A percentile compares a stretch with the other conserved stretches of the same genome.
These are phyloP conservation scores for Nycteola revayana DNA, from an alignment of 2,888 invertebrate genomes.

Conservation along the genomic window DNA sequence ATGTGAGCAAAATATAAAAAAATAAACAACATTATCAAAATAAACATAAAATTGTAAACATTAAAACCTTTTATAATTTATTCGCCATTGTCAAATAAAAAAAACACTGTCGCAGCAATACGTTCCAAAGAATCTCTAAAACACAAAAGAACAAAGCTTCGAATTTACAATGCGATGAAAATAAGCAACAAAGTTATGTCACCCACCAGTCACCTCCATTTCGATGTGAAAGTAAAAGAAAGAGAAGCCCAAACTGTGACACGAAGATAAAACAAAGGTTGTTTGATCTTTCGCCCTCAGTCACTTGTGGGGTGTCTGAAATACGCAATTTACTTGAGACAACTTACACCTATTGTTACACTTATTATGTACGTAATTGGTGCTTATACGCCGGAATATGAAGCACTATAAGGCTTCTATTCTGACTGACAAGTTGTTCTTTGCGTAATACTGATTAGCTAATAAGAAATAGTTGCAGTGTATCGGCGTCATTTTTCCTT, in stretches of 20 bases:
- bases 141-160: background rate
- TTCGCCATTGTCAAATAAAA: background rate
- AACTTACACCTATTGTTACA: conserved; percentile 51
- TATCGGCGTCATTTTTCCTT: too few relatives aligned
- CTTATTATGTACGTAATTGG: conserved; percentile 59
- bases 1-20: too few relatives aligned
- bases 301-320: conserved; percentile 44
- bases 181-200: conserved; percentile 39
- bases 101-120: too few relatives aligned
- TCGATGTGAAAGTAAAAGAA: conserved; percentile 32
- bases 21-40: too few relatives aligned
- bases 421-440: conserved; percentile 25
- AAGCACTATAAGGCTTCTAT: conserved; percentile 32
- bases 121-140: background rate
- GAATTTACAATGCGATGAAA: conserved; percentile 26
- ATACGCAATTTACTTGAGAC: conserved; percentile 63
- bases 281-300: conserved; percentile 64
- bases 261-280: conserved; percentile 63
- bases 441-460: conserved; percentile 15
- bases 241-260: conserved; percentile 36
- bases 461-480: too few relatives aligned
- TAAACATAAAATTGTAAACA: too few relatives aligned
- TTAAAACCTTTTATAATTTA: conserved; percentile 2
- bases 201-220: conserved; percentile 40
- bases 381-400: conserved; percentile 27